Percentiles rank a stretch among this genome's conserved stretches.
Conservation (phyloP, 2,888 invertebrate genomes). For the Troides aeacus region DNA sequence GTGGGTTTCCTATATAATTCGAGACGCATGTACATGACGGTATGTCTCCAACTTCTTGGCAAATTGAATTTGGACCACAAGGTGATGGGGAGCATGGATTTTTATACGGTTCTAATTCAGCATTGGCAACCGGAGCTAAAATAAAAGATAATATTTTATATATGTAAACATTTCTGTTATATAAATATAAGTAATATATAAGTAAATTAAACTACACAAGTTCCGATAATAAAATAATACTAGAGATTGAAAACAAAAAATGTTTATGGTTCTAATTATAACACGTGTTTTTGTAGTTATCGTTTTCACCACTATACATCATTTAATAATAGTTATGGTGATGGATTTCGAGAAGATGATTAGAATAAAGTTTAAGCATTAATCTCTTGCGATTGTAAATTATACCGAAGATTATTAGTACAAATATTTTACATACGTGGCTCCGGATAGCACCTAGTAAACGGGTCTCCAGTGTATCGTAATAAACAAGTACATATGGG, state of each 20-base stretch:
- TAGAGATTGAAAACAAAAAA: background rate
- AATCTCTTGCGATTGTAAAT: background rate
- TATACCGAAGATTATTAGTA: background rate
- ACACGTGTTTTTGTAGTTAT: background rate
- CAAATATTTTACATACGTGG: constrained; percentile 64
- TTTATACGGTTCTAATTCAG: constrained; percentile 68
- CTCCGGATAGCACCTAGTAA: constrained; percentile 78
- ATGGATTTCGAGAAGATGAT: too few species aligned
- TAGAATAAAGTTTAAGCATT: too few species aligned
- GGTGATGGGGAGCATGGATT: constrained; percentile 82
- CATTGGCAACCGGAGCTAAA: constrained; percentile 70
- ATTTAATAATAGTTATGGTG: background rate
- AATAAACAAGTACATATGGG: constrained; percentile 87
- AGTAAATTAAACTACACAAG: background rate
- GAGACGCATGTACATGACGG: constrained; percentile 83
- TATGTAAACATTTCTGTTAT: background rate
- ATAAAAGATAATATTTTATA: constrained; percentile 31
- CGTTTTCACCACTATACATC: background rate
- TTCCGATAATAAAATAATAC: background rate
- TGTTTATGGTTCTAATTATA: background rate
- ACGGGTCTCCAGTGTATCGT: constrained; percentile 85
- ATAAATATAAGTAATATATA: background rate
- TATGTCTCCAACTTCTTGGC: constrained; percentile 77
- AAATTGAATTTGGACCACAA: constrained; percentile 86
- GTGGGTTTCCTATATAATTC: constrained; percentile 82